Evolutionary conservation across 2,888 invertebrate genomes (phyloP), one percentile per base, ranked within the genome.

Genomic region (Drosophila sordidula): DNA sequence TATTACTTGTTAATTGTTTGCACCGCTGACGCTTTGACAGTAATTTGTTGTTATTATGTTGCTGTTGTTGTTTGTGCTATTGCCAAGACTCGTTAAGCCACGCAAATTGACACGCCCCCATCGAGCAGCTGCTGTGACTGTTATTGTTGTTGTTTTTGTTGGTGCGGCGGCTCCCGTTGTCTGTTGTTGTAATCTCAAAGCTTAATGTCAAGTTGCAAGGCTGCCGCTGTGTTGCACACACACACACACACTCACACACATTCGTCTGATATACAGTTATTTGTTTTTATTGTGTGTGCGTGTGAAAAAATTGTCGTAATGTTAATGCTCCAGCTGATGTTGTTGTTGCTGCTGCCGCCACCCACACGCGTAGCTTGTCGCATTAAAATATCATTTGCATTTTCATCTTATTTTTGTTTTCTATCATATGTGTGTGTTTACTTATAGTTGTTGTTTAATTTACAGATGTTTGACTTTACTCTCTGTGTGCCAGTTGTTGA

Each of bases 151-250:
- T 32, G 39, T 41, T 47, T 12, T 59, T 18, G 46, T 26, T 51
- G 54, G 49, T 51, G 55, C n/a, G 52, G 44, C 26, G 32, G 42
- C 62, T 47, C 47, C 49, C 49, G 55, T 32, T 41, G 38, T 22
- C 11, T 63, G 66, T 80, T 63, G 66, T 80, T 80, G 69, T 75
- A 55, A 69, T 71, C 64, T 69, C 16, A 12, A 46, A 57, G 70
- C 80, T 84, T 85, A 86, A 81, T 80, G 85, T 78, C 80, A 84
- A 64, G 80, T 75, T 81, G 80, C 81, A 76, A 76, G 81, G 86
- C 72, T 82, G 70, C 49, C 52, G 39, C 39, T 46, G 9, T 55
- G 70, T 47, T 70, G 58, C 67, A 67, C 39, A 51, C 56, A 59
- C 22, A 50, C 18, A 6, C 29, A 22, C 2, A 18, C 45, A 22